These are phyloP conservation scores for Syrista parreyssii DNA, from an alignment of 2,888 invertebrate species.

Conservation along the genomic window DNA sequence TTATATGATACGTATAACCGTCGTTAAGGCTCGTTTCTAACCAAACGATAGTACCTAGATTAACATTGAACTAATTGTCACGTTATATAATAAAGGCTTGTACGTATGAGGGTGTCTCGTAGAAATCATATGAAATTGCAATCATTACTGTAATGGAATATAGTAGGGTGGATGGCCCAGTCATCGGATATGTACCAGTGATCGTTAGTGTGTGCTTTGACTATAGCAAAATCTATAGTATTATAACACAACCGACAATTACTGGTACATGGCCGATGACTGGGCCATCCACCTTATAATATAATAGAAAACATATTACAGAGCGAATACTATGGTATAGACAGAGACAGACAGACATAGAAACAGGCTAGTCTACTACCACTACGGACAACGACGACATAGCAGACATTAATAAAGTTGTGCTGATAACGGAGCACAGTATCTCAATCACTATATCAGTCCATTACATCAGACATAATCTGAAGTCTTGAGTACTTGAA, in stretches of 20 bases:
- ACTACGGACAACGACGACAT: conserved; percentile 54
- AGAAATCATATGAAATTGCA: neutral
- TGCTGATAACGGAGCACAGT: neutral
- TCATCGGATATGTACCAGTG: too few species aligned
- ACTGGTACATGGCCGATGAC: too few species aligned
- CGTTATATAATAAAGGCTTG: neutral
- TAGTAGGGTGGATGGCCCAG: too few species aligned
- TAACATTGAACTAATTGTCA: neutral
- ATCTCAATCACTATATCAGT: neutral
- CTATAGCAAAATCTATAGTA: too few species aligned
- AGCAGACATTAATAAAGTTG: conserved; percentile 26
- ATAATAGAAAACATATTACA: neutral
- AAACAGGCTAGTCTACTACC: conserved; percentile 49
- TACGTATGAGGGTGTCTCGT: neutral
- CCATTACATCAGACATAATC: neutral
- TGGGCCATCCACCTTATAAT: too few species aligned
- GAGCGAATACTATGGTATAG: neutral
- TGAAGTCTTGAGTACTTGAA: neutral
- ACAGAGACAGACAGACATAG: conserved; percentile 41
- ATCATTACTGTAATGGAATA: neutral
- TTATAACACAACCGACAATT: too few species aligned
- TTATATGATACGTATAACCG: neutral
- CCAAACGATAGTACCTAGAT: neutral
- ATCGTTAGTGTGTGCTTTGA: too few species aligned
- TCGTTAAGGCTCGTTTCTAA: neutral